These are phyloP conservation scores for Tromatobia lineatoria DNA, from an alignment of 2,888 invertebrate species.

Conservation along the genomic window DNA sequence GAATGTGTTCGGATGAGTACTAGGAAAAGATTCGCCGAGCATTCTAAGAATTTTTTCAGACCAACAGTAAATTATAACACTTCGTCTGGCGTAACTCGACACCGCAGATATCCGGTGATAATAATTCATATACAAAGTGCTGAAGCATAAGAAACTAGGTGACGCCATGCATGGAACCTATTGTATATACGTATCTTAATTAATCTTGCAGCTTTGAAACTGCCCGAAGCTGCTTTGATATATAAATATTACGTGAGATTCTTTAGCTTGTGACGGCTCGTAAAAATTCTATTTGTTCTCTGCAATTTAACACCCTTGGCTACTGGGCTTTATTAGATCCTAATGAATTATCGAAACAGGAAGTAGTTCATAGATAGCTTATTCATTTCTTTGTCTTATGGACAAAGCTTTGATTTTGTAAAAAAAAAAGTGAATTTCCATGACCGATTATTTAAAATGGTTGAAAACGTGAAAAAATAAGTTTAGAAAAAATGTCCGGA, in stretches of 20 bases:
- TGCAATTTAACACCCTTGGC: neutral
- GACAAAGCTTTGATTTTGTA: too few relatives aligned
- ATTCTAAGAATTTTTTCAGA: slow-evolving; percentile 16
- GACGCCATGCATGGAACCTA: slow-evolving; percentile 5
- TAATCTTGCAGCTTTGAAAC: slow-evolving; percentile 1
- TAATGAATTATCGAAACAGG: neutral
- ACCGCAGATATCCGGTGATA: slow-evolving; percentile 32
- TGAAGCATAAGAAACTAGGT: neutral
- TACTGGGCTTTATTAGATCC: neutral
- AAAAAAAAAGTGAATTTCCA: too few relatives aligned
- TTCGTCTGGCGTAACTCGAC: slow-evolving; percentile 18
- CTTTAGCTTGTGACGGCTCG: neutral
- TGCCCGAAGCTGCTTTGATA: neutral
- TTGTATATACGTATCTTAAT: neutral
- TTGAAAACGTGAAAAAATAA: too few relatives aligned
- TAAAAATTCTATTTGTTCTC: neutral
- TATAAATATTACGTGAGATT: neutral
- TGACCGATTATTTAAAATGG: too few relatives aligned
- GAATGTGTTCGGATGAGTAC: slow-evolving; percentile 18
- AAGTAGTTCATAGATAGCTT: neutral
- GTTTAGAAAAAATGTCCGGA: too few relatives aligned
- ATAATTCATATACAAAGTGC: slow-evolving; percentile 31
- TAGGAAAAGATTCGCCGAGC: slow-evolving; percentile 11
- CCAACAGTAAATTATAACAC: slow-evolving; percentile 5
- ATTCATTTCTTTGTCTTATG: too few relatives aligned